phyloP scores from a whole-genome alignment of 2,113 vertebrate species.

The Notiomystis cincta region DNA sequence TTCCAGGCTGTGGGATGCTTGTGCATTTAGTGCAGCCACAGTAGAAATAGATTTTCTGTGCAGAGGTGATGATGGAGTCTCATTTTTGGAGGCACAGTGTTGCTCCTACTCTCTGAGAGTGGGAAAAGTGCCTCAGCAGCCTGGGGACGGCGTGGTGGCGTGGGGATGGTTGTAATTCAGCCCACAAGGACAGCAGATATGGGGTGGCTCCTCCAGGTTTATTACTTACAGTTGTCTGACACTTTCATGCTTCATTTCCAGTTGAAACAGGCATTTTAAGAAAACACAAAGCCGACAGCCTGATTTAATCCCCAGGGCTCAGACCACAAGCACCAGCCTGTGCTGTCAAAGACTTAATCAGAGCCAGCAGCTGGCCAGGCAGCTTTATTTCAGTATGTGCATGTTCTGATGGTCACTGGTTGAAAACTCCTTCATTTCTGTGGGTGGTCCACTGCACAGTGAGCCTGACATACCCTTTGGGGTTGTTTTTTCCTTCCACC shows the following conservation, averaged over 20 bases:
- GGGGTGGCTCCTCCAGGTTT: not conserved
- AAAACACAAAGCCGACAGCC: not conserved
- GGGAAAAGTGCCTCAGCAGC: not conserved
- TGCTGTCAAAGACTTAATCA: not conserved
- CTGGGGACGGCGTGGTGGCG: fast-evolving
- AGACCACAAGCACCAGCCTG: not conserved
- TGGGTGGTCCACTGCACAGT: not conserved
- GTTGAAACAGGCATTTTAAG: not conserved
- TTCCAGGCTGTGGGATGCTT: not conserved
- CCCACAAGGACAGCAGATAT: not conserved
- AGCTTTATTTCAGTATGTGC: not conserved
- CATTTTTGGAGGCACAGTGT: not conserved
- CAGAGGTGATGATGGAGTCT: not conserved
- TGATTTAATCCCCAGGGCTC: not conserved
- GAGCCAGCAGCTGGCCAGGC: not conserved
- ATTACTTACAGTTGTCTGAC: not conserved
- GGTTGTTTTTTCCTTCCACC: not conserved
- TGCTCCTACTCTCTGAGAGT: fast-evolving
- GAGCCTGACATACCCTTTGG: not conserved
- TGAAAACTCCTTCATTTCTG: not conserved
- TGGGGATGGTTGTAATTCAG: not conserved
- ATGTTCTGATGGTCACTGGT: not conserved
- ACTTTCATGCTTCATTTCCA: not conserved
- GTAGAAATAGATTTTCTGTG: not conserved
- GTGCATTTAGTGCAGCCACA: not conserved